Conservation (phyloP, 2,113 vertebrate species). For the Phycodurus eques region DNA sequence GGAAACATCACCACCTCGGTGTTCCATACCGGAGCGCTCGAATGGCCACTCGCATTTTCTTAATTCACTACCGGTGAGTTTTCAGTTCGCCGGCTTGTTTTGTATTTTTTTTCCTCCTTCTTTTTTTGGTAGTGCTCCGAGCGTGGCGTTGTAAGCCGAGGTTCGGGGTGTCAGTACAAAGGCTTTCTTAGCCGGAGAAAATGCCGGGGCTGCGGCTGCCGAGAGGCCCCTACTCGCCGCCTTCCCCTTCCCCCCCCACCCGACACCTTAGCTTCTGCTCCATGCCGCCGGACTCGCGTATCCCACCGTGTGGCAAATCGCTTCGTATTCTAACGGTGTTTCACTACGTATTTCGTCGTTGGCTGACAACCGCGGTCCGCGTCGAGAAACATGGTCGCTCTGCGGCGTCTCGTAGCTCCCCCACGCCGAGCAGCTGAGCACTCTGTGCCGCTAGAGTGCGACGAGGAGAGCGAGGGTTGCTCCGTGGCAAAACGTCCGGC, state of each 20-base stretch:
- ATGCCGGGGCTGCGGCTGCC: constrained; percentile 72
- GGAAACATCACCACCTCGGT: constrained; percentile 26
- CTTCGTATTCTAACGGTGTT: background rate
- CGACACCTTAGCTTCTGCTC: constrained; percentile 1
- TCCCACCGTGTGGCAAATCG: background rate
- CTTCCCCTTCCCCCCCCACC: constrained; percentile 28
- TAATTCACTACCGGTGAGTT: constrained; percentile 42
- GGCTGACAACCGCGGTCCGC: constrained; percentile 56
- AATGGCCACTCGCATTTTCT: background rate
- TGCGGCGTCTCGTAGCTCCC: constrained; percentile 75
- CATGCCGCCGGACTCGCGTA: background rate
- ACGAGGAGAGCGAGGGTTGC: constrained; percentile 59
- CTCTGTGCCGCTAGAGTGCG: constrained; percentile 62
- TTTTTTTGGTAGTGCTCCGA: background rate
- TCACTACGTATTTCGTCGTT: background rate
- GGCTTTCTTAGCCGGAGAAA: constrained; percentile 68
- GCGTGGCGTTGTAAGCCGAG: constrained; percentile 8
- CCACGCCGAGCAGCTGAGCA: constrained; percentile 64
- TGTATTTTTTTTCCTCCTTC: background rate
- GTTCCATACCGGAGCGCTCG: background rate
- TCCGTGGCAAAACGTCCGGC: constrained; percentile 20
- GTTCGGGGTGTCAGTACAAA: constrained; percentile 61
- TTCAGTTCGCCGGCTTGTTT: background rate
- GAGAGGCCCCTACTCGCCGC: constrained; percentile 67
- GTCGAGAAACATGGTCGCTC: constrained; percentile 70